Evolutionary conservation across 1,140 invertebrate species (phyloP), one percentile per base, ranked within the genome.

Genomic region (Bombus fervidus): DNA sequence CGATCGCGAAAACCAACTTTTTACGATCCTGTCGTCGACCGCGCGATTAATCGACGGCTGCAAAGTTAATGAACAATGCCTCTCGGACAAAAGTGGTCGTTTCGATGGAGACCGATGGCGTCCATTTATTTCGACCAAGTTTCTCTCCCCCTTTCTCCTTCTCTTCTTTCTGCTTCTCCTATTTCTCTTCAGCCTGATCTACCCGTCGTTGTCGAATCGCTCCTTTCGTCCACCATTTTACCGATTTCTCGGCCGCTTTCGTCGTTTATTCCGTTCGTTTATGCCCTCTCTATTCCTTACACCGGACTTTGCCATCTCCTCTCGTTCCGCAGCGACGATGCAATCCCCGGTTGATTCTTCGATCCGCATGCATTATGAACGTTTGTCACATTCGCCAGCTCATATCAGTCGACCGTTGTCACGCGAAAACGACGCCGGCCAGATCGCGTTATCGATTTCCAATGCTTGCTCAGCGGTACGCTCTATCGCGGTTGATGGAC

Each of bases 381-480:
- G 87, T 89, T 90, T 89, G 87, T 89, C 89, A 84, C 85, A 84
- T 89, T 89, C 81, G 85, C 77, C 81, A 71, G 78, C 72, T 86
- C 83, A 81, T 89, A 89, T 89, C 87, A 86, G 87, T 80, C 87
- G 66, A 64, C 87, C 84, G 79, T 73, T 85, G 87, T 89, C 87
- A 83, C 59, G 76, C 76, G 57, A 66, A 89, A 89, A 88, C 85
- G 81, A 84, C 83, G 62, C 66, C 76, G 78, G 57, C 72, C 89
- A 85, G 87, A 87, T 90, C 89, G 78, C 81, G 85, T 86, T 90
- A 89, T 90, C 89, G 89, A 90, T 90, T 90, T 90, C 74, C 89
- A 59, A 90, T 90, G 87, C 77, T 84, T 81, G 85, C 85, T 87
- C 81, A 87, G 85, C 85, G 59, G n/a, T 34, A 72, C 53, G 76